Evolutionary conservation across 2,888 invertebrate species (phyloP).

Genomic region (Stenolophus ochropezus): DNA sequence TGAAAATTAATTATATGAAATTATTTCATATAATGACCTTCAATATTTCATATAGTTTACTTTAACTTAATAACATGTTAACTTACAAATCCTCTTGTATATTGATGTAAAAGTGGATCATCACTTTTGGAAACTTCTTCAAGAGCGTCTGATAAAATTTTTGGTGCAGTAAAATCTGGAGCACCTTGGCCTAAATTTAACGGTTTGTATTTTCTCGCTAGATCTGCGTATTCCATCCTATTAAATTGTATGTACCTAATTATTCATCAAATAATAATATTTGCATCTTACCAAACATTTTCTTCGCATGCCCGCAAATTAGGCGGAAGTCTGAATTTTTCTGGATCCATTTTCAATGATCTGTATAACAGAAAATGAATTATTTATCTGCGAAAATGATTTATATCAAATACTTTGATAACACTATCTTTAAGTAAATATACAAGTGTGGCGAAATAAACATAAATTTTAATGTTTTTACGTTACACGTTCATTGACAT

Average conservation of each 20-base stretch:
- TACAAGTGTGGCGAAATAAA: neutral
- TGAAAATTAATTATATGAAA: no score
- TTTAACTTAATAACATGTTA: neutral
- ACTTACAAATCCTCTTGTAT: slow-evolving; percentile 84
- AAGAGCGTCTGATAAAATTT: slow-evolving; percentile 83
- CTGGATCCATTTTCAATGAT: slow-evolving; percentile 6
- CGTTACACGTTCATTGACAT: neutral
- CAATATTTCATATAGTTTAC: neutral
- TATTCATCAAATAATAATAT: slow-evolving; percentile 9
- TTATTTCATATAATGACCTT: no score
- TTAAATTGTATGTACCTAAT: slow-evolving; percentile 59
- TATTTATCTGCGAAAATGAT: neutral
- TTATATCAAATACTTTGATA: slow-evolving; percentile 9
- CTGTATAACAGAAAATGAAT: slow-evolving; percentile 6
- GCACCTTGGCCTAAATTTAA: slow-evolving; percentile 94
- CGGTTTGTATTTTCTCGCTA: slow-evolving; percentile 86
- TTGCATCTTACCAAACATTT: slow-evolving; percentile 37
- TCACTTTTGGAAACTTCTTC: slow-evolving; percentile 78
- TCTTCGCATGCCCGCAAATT: neutral
- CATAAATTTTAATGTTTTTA: neutral
- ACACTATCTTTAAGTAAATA: neutral
- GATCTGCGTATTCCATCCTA: slow-evolving; percentile 90
- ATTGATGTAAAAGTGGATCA: slow-evolving; percentile 87
- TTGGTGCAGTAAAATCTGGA: slow-evolving; percentile 89
- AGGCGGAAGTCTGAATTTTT: slow-evolving; percentile 32